These are phyloP conservation scores for Drosophila saltans DNA, from an alignment of 1,140 invertebrate genomes.

Conservation along the genomic window DNA sequence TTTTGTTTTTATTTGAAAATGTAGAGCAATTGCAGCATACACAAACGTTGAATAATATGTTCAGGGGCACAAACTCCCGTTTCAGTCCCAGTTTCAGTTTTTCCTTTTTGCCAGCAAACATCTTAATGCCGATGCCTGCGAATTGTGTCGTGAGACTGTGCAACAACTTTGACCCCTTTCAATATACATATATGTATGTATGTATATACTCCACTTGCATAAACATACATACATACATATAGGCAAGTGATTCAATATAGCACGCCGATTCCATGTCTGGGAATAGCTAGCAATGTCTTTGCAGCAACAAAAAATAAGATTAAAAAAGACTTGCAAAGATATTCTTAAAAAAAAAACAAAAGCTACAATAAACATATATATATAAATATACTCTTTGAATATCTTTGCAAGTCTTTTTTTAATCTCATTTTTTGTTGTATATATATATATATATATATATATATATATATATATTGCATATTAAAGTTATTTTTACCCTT, in stretches of 20 bases:
- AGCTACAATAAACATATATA: too few species aligned
- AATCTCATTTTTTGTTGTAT: too few species aligned
- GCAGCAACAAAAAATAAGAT: neutral
- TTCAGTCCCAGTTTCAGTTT: constrained; percentile 26
- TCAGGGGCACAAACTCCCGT: constrained; percentile 21
- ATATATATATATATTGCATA: too few species aligned
- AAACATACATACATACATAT: neutral
- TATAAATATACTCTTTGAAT: too few species aligned
- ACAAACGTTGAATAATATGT: neutral
- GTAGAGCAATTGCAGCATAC: constrained; percentile 25
- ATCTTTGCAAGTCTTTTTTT: too few species aligned
- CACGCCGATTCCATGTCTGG: constrained; percentile 21
- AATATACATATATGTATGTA: constrained; percentile 5
- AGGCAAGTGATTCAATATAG: constrained; percentile 59
- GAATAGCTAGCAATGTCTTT: constrained; percentile 4
- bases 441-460: too few species aligned
- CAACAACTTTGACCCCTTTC: constrained; percentile 61
- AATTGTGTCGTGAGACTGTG: constrained; percentile 68
- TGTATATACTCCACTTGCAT: neutral
- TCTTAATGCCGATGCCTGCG: constrained; percentile 34
- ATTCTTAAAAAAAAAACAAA: too few species aligned
- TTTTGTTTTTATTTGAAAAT: constrained; percentile 10
- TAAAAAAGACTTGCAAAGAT: too few species aligned
- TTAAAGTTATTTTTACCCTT: too few species aligned
- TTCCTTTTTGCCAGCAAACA: constrained; percentile 1